Conservation (phyloP, 2,888 invertebrate species). For the Perizoma flavofasciatum region DNA sequence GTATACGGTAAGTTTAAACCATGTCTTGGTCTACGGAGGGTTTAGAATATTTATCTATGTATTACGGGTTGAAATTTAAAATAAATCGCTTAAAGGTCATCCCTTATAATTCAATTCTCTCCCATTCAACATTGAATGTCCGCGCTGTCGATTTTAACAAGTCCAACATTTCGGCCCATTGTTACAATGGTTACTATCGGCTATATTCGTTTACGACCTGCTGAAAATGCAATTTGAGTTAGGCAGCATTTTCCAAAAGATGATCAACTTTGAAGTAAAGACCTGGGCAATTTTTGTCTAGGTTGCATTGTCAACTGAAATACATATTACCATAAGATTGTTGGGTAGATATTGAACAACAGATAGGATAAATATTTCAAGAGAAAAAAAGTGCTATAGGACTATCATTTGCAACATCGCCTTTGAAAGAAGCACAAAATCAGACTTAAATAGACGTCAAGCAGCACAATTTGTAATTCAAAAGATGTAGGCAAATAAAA, state of each 20-base stretch:
- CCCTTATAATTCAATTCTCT: conserved; percentile 29
- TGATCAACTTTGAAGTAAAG: no score
- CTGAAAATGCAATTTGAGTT: no score
- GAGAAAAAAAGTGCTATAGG: conserved; percentile 12
- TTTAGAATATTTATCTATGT: no score
- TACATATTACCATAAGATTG: no score
- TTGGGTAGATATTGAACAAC: no score
- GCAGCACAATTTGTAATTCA: conserved; percentile 37
- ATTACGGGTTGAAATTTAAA: no score
- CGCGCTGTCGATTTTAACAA: conserved; percentile 36
- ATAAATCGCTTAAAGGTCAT: conserved; percentile 32
- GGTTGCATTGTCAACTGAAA: no score
- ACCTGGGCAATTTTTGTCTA: no score
- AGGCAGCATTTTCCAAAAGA: no score
- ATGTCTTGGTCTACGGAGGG: no score
- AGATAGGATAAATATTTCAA: no score
- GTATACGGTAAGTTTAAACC: no score
- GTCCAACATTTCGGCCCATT: conserved; percentile 31
- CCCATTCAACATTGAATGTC: conserved; percentile 28
- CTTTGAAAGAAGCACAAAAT: conserved; percentile 24
- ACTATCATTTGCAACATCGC: conserved; percentile 13
- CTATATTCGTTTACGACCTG: neutral
- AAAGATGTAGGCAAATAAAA: conserved; percentile 41
- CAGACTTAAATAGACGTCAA: conserved; percentile 27
- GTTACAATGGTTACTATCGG: conserved; percentile 18